A percentile compares a stretch with the other conserved stretches of the same genome.
These are phyloP conservation scores for Sphaerophoria rueppellii DNA, from an alignment of 2,888 invertebrate species.

Conservation along the genomic window DNA sequence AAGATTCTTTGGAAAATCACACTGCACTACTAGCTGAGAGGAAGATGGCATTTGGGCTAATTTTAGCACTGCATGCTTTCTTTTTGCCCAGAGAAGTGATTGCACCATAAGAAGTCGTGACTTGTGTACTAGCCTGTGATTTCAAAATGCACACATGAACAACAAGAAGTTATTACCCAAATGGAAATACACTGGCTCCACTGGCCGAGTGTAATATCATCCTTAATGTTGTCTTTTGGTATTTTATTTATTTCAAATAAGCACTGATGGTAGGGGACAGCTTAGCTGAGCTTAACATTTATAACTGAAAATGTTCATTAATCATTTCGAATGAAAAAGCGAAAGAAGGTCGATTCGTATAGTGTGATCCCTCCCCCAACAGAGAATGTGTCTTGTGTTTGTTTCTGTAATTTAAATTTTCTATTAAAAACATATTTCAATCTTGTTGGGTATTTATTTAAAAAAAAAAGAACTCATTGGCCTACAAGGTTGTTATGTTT, in stretches of 20 bases:
- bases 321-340: slow-evolving; percentile 38
- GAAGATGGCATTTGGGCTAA: slow-evolving; percentile 61
- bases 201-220: slow-evolving; percentile 17
- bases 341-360: slow-evolving; percentile 40
- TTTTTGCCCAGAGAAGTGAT: slow-evolving; percentile 3
- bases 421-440: not conserved
- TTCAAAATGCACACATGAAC: not conserved
- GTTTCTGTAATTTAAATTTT: slow-evolving; percentile 13
- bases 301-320: slow-evolving; percentile 37
- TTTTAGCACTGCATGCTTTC: slow-evolving; percentile 63
- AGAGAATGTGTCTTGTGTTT: not conserved
- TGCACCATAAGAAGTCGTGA: slow-evolving; percentile 10
- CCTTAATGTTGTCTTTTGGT: slow-evolving; percentile 14
- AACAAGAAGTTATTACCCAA: slow-evolving; percentile 54
- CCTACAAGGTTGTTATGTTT: slow-evolving; percentile 15
- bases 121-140: not conserved
- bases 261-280: slow-evolving; percentile 17
- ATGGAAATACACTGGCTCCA: slow-evolving; percentile 61
- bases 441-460: not conserved
- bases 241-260: slow-evolving; percentile 30
- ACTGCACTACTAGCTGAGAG: slow-evolving; percentile 40
- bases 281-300: not conserved
- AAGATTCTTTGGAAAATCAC: slow-evolving; percentile 70
- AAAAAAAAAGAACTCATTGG: slow-evolving; percentile 4
- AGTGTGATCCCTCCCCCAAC: slow-evolving; percentile 2